Base-by-base conservation (phyloP, 1,140 invertebrate species). In the Trigoniulus corallinus region DNA sequence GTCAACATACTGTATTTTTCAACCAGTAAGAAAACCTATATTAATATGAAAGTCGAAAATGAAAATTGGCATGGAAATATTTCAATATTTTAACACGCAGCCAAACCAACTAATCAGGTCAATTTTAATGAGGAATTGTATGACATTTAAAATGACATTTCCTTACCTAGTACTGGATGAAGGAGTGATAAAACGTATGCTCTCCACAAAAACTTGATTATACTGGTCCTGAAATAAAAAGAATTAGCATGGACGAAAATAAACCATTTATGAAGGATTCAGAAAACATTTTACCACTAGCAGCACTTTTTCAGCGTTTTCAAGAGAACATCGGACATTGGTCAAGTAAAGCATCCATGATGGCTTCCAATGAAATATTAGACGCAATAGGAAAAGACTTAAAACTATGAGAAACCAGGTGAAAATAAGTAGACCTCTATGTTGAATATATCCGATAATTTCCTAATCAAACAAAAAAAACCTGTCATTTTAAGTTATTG, bases 311-410 rank as follows among this genome's bases (percentile, higher is more conserved):
- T 81, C 76, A 0, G 88, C 87, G n/a, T 71, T 60, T 41, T 72
- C 69, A 26, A 93, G 71, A 34, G 74, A 62, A 60, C 83, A 88
- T 54, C 69, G 69, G 22, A 64, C 64, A 59, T 84, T 80, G 1
- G 83, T 88, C 1, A 77, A 72, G 50, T 82, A 78, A 20, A 93
- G 68, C 58, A 80, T 72, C 67, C 82, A 76, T 47, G 78, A 78
- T 0, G 87, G 85, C 65, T 78, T 82, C 88, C 88, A 94, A 63
- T 91, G 82, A 63, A 88, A 81, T 37, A 92, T 61, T 27, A 94
- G 68, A 25, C 83, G 74, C 3, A 91, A 67, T 4, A 84, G 60
- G 24, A 88, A 88, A 18, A 73, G 66, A 10, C 80, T 82, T 10
- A 85, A 44, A 1, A 81, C 56, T 48, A 80, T 79, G 3, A 73